Percentiles rank a stretch among this genome's conserved stretches.
Evolutionary conservation across 2,797 vertebrate genomes (phyloP).

Genomic region (Falco berigora): DNA sequence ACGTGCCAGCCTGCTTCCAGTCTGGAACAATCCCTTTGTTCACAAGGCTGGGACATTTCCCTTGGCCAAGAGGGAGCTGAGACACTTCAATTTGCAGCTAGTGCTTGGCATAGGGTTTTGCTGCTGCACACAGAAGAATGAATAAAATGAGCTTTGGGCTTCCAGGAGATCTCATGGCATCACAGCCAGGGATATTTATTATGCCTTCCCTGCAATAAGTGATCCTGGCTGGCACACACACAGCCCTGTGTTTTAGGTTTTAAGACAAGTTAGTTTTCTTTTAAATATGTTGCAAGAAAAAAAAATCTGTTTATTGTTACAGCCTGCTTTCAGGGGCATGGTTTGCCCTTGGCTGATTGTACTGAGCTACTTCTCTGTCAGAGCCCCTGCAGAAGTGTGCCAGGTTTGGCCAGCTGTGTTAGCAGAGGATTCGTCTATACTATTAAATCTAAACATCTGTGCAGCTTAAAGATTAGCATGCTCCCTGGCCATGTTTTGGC

Average conservation of each 20-base stretch:
- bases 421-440: not conserved
- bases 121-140: not conserved
- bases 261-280: not conserved
- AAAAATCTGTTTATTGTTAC: not conserved
- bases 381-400: not conserved
- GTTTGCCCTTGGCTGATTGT: not conserved
- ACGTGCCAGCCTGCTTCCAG: not conserved
- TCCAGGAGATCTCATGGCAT: not conserved
- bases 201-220: not conserved
- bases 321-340: not conserved
- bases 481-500: not conserved
- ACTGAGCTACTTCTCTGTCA: not conserved
- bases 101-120: not conserved
- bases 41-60: not conserved
- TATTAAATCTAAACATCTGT: not conserved
- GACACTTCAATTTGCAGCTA: not conserved
- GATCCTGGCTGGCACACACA: not conserved
- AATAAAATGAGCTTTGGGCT: not conserved
- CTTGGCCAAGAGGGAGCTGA: not conserved
- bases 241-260: not conserved
- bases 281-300: not conserved
- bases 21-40: not conserved
- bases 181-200: not conserved
- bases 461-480: not conserved
- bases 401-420: not conserved